These are phyloP conservation scores for Dicyrtomina minuta DNA, from an alignment of 2,888 invertebrate genomes.

Conservation along the genomic window DNA sequence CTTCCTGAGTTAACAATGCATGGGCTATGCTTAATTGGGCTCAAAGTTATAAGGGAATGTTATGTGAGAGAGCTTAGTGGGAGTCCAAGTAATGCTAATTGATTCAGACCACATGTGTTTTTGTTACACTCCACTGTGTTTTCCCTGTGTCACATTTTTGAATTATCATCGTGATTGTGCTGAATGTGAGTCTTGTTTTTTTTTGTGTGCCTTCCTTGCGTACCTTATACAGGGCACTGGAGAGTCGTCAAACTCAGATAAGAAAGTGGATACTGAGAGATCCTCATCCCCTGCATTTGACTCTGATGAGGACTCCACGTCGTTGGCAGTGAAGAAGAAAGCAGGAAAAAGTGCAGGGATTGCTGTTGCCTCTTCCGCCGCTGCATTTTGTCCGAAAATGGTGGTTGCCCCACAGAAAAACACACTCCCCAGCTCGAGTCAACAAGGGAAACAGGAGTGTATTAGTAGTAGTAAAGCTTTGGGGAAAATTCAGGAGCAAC, in stretches of 20 bases:
- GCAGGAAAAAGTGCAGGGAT: neutral
- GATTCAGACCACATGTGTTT: no score
- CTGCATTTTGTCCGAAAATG: neutral
- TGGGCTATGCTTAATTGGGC: no score
- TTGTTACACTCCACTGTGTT: no score
- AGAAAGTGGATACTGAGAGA: conserved; percentile 63
- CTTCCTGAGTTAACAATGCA: no score
- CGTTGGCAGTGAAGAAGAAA: conserved; percentile 55
- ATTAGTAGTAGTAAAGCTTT: neutral
- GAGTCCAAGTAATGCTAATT: no score
- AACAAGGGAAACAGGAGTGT: no score
- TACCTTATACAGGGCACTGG: conserved; percentile 29
- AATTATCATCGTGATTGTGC: no score
- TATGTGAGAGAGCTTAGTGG: no score
- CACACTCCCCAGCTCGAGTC: no score
- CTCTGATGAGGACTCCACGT: conserved; percentile 84
- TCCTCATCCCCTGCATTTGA: conserved; percentile 94
- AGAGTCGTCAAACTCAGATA: conserved; percentile 44
- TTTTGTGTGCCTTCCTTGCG: neutral
- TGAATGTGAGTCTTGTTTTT: no score
- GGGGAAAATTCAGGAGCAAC: neutral
- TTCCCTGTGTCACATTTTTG: no score
- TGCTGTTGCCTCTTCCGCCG: conserved; percentile 6
- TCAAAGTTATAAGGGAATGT: no score
- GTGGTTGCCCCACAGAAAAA: neutral